Base-by-base conservation (phyloP, 2,113 vertebrate species). In the Sylvia atricapilla region DNA sequence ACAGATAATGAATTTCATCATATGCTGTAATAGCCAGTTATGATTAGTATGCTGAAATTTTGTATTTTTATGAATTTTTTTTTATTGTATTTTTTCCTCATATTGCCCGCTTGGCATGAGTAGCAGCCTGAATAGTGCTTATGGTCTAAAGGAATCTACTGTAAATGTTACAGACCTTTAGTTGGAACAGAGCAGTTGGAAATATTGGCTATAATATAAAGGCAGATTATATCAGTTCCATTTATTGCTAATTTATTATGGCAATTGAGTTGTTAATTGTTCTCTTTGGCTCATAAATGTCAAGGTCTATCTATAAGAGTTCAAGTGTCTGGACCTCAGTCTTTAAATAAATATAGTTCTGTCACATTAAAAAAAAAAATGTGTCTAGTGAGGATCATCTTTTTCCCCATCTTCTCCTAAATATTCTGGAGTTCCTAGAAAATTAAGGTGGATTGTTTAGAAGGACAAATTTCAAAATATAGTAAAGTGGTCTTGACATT, bases 191-290 rank as follows among this genome's bases (percentile, higher is more conserved):
- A 78, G 59, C 22, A 44, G 53, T 41, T 89, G 88, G 49, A 94
- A 95, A 90, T 94, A 94, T 44, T 92, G 62, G 59, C 28, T 83
- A 21, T 63, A 94, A 91, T 79, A 95, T 64, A 91, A 92, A 90
- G 82, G 13, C 43, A 94, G 67, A 96, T 90, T 93, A 76, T 84
- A 96, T 93, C 76, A 96, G 90, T 92, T 96, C 63, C 88, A 93
- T 94, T 93, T 95, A 75, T 82, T 97, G 17, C 12, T 94, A 96
- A 97, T 97, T 96, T 98, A 96, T 94, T 96, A 66, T 60, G 60
- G 30, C 33, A 91, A 59, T 86, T 89, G 53, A 93, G 63, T 39
- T 91, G 37, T 96, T 97, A 97, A 97, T 96, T 97, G 84, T 79
- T 93, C 84, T 91, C 49, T 95, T 93, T 86, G 62, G 46, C 60